Percentiles rank a stretch among this genome's conserved stretches.
Conservation (phyloP, 1,140 invertebrate genomes). For the Leptestheria dahalacensis region DNA sequence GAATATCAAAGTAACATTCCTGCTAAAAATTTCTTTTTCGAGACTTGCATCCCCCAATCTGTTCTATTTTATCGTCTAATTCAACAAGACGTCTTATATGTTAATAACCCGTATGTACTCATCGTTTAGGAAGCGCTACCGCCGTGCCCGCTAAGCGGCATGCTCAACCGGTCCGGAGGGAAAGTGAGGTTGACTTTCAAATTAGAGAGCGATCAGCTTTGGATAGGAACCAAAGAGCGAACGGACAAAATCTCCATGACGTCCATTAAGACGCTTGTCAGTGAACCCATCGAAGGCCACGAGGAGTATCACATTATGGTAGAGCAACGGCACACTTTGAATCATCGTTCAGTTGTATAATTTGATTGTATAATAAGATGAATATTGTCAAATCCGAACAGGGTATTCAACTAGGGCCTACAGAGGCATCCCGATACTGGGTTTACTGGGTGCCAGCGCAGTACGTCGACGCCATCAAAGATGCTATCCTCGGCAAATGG, state of each 20-base stretch:
- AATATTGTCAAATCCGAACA: slow-evolving; percentile 22
- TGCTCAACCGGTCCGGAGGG: slow-evolving; percentile 82
- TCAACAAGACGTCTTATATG: neutral
- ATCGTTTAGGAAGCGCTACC: slow-evolving; percentile 57
- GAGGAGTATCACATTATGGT: slow-evolving; percentile 91
- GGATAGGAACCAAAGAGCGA: slow-evolving; percentile 85
- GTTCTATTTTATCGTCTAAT: too few species aligned
- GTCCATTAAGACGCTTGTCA: slow-evolving; percentile 68
- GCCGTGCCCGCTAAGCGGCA: slow-evolving; percentile 58
- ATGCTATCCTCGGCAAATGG: slow-evolving; percentile 76
- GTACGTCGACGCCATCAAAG: slow-evolving; percentile 82
- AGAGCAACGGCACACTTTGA: too few species aligned
- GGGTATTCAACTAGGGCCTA: slow-evolving; percentile 71
- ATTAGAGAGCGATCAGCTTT: slow-evolving; percentile 77
- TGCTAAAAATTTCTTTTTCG: too few species aligned
- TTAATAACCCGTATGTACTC: slow-evolving; percentile 12
- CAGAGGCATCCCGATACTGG: slow-evolving; percentile 80
- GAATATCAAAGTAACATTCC: slow-evolving; percentile 46
- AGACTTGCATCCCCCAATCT: too few species aligned
- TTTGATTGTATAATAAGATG: slow-evolving; percentile 1
- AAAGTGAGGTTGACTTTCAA: slow-evolving; percentile 88
- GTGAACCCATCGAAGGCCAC: slow-evolving; percentile 73
- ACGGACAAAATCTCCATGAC: slow-evolving; percentile 86
- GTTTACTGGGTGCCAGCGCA: slow-evolving; percentile 85
- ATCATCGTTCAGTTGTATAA: too few species aligned